These are phyloP conservation scores for Macquaria ambigua DNA, from an alignment of 2,113 vertebrate species.

Conservation along the genomic window DNA sequence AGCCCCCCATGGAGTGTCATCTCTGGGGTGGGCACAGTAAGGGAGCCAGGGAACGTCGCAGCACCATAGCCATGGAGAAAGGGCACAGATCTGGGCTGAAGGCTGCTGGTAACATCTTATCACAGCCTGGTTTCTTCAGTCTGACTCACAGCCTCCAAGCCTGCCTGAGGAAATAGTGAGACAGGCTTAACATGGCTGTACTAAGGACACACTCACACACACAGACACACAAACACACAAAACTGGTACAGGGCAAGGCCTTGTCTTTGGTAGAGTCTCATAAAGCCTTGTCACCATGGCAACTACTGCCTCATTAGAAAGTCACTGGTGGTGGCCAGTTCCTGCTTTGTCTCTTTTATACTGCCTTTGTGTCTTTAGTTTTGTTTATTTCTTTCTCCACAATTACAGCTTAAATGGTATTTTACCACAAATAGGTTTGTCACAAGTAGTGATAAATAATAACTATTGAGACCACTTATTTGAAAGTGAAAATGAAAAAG, in stretches of 20 bases:
- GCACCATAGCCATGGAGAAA: constrained; percentile 47
- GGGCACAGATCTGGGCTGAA: constrained; percentile 59
- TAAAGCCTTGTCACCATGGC: constrained; percentile 80
- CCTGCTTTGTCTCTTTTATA: constrained; percentile 59
- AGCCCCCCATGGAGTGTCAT: constrained; percentile 46
- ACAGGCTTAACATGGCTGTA: constrained; percentile 41
- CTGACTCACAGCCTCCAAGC: constrained; percentile 56
- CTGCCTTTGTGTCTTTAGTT: constrained; percentile 37
- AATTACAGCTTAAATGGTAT: constrained; percentile 39
- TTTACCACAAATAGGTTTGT: constrained; percentile 44
- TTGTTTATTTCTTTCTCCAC: constrained; percentile 8
- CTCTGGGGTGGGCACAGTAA: constrained; percentile 20
- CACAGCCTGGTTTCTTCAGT: constrained; percentile 52
- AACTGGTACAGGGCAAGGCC: constrained; percentile 73
- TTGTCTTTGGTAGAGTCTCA: constrained; percentile 69
- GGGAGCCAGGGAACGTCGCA: constrained; percentile 7
- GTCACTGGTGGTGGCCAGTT: constrained; percentile 70
- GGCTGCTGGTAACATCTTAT: constrained; percentile 68
- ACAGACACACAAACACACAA: constrained; percentile 46
- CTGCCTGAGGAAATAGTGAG: constrained; percentile 62
- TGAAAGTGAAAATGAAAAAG: constrained; percentile 27
- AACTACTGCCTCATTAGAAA: constrained; percentile 80
- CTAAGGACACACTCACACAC: constrained; percentile 32
- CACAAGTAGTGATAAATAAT: constrained; percentile 39
- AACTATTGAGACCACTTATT: not conserved